These are phyloP conservation scores for Elachura formosa DNA, from an alignment of 2,113 vertebrate species.

Conservation along the genomic window DNA sequence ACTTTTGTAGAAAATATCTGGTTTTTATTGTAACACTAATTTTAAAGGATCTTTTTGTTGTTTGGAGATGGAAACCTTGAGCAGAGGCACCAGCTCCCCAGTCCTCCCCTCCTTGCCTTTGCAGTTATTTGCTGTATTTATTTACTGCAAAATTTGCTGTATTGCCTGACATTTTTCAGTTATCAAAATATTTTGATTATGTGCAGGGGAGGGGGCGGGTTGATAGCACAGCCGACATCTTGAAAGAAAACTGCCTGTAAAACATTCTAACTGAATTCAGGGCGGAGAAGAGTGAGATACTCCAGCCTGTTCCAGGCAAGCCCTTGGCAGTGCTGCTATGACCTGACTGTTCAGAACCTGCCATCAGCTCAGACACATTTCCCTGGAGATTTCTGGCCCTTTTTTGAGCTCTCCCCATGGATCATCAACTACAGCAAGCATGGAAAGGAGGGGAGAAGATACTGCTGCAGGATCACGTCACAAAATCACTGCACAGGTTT, in stretches of 20 bases:
- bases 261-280: neutral
- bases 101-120: neutral
- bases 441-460: neutral
- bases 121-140: conserved; percentile 14
- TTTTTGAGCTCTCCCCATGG: neutral
- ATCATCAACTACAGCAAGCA: neutral
- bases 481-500: neutral
- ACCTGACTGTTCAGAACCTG: neutral
- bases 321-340: neutral
- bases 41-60: neutral
- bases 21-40: neutral
- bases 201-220: neutral
- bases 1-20: neutral
- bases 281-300: neutral
- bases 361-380: neutral
- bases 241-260: neutral
- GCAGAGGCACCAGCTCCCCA: neutral
- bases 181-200: conserved; percentile 55
- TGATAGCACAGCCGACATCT: neutral
- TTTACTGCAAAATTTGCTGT: conserved; percentile 33
- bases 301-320: neutral
- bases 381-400: neutral
- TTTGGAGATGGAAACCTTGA: neutral
- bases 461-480: neutral
- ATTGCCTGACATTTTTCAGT: conserved; percentile 9